Conservation (phyloP, 1,140 invertebrate species). For the Drosophila biarmipes region DNA sequence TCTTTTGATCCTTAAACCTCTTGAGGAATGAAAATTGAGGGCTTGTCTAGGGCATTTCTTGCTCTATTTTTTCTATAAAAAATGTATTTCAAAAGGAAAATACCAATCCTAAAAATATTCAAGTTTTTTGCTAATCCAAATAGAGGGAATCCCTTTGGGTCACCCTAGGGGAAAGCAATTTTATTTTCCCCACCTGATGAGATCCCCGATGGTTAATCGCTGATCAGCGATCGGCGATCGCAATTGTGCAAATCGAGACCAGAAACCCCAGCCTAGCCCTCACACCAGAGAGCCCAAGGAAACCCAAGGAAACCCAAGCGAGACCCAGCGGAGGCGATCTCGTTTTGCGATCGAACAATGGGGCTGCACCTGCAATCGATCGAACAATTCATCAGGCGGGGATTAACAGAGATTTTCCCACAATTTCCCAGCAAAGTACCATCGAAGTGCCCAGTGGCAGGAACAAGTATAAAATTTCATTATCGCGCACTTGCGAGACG, state of each 20-base stretch:
- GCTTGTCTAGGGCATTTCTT: too few species aligned
- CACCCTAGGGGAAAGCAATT: neutral
- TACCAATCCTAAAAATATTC: too few species aligned
- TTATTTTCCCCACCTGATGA: neutral
- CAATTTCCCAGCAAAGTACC: slow-evolving; percentile 64
- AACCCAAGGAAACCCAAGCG: too few species aligned
- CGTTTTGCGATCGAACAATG: slow-evolving; percentile 32
- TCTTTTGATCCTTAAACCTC: too few species aligned
- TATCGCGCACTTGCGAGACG: slow-evolving; percentile 50
- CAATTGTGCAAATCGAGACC: slow-evolving; percentile 58
- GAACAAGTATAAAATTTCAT: slow-evolving; percentile 81
- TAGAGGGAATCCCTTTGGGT: too few species aligned
- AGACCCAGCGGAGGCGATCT: slow-evolving; percentile 1
- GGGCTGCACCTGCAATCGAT: slow-evolving; percentile 66
- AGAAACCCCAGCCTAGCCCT: slow-evolving; percentile 28
- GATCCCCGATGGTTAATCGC: neutral
- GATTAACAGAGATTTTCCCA: slow-evolving; percentile 79
- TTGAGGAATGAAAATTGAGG: too few species aligned
- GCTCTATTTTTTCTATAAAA: too few species aligned
- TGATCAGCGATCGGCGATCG: neutral
- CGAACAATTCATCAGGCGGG: slow-evolving; percentile 69
- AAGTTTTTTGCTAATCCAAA: too few species aligned
- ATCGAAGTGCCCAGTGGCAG: slow-evolving; percentile 28
- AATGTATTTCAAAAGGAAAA: too few species aligned
- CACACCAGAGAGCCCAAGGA: slow-evolving; percentile 5